Evolutionary conservation across 1,140 invertebrate genomes (phyloP), one percentile per base, ranked within the genome.

Genomic region (Periplaneta americana): DNA sequence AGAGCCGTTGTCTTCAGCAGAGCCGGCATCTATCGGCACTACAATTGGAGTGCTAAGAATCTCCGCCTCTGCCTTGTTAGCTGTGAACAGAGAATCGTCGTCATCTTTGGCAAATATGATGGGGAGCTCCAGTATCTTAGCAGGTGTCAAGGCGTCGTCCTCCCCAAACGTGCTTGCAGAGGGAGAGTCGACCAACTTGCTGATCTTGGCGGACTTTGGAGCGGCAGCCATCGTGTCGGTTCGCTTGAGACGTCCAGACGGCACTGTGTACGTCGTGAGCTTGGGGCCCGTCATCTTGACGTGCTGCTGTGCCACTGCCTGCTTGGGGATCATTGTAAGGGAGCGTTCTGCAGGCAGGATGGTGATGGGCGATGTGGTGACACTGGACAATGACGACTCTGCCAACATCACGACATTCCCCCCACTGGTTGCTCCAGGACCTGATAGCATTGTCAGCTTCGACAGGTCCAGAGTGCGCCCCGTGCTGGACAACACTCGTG

Each of bases 101-200:
- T 91, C 91, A 37, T 90, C 89, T 79, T 91, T 91, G 4, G 92
- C 92, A 86, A 93, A 93, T 34, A 93, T 91, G 83, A 93, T 93
- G 9, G 92, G 92, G 84, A 93, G 90, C 83, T 93, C 91, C 77
- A 92, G 87, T 57, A 93, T 93, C 84, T 92, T 92, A 39, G 91
- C 88, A 6, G 90, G 85, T 32, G 91, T 91, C 15, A 92, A 87
- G 83, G 85, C 79, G 87, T 66, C 77, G 31, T 82, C 48, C 15
- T 83, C 80, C 33, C 79, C 82, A 11, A 82, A 17, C 84, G 11
- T 66, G 35, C 80, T 74, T 84, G 85, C n/a, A 85, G 86, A 66
- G 79, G 39, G 17, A 34, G 74, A 74, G 34, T 84, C 82, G 0
- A 82, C 31, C 15, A 84, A 83, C 13, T 33, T 78, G 37, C 83